A percentile compares a stretch with the other conserved stretches of the same genome.
These are phyloP conservation scores for Mesembrinibis cayennensis DNA, from an alignment of 2,113 vertebrate genomes.

Conservation along the genomic window DNA sequence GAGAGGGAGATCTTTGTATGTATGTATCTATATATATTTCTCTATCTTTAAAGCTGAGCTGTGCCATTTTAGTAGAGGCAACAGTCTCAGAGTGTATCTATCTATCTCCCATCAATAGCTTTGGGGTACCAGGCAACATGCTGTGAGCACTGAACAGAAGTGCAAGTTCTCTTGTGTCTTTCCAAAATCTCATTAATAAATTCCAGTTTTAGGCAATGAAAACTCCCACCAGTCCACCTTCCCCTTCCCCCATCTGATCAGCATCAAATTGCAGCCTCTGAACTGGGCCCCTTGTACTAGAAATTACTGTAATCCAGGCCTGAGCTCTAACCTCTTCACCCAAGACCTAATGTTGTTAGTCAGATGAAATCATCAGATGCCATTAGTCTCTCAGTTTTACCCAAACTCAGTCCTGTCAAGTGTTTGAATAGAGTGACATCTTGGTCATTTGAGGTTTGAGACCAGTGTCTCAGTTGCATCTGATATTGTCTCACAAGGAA, in stretches of 20 bases:
- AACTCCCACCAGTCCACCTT: not conserved
- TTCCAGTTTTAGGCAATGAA: not conserved
- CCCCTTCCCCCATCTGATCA: not conserved
- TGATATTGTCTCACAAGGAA: not conserved
- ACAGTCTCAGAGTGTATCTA: not conserved
- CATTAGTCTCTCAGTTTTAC: not conserved
- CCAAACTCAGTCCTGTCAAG: not conserved
- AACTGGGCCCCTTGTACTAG: not conserved
- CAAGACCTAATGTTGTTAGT: not conserved
- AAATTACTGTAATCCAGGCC: not conserved
- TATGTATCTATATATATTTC: not conserved
- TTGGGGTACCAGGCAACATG: not conserved
- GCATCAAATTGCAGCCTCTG: not conserved
- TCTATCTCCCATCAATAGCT: conserved; percentile 18
- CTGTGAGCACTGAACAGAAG: not conserved
- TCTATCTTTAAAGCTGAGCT: not conserved
- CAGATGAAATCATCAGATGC: not conserved
- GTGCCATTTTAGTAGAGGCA: not conserved
- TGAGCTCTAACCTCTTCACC: not conserved
- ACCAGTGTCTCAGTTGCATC: not conserved
- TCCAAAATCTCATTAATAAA: not conserved
- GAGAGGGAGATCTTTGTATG: not conserved
- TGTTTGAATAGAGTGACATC: not conserved
- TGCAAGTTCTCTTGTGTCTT: not conserved
- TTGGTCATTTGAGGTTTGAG: not conserved